Base-by-base conservation (phyloP, 2,888 invertebrate species). In the Melanophora roralis region DNA sequence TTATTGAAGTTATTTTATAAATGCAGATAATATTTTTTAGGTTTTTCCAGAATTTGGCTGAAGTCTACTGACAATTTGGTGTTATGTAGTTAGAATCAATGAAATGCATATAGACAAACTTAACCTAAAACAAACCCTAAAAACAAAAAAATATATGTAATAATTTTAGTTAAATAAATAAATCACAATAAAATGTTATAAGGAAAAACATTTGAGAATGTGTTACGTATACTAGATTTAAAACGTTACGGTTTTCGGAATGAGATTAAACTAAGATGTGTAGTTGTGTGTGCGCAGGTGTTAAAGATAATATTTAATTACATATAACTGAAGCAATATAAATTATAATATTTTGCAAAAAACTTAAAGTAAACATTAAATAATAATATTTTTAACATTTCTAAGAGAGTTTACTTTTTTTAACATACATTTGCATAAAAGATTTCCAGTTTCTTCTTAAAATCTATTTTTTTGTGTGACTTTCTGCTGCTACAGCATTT, bases 161-260 rank as follows among this genome's bases (percentile, higher is more conserved):
- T 6, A 21, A 19, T 40, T 65, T n/a, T 16, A 16, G 53, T 43
- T 45, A 23, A 21, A 16, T 62, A 49, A 14, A 23, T 53, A 47
- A 69, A 76, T 67, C 55, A 68, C 55, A 62, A 68, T 38, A 38
- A 12, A 12, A 38, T 38, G 38, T 38, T 8, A 43, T 21, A 32
- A 51, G 14, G 16, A 64, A 19, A 23, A 40, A 59, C 5, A 59
- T 59, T 65, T 49, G 8, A 60, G 45, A 55, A 68, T 62, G 45
- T 47, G 43, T 32, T 9, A 53, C 32, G 32, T 14, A 16, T 21
- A 36, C 34, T 2, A 62, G 21, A 51, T 6, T 49, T 64, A 11
- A 11, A 14, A 16, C 8, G 32, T 51, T 27, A 27, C 23, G 64
- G 7, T 16, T 65, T 53, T 68, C 55, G 32, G 40, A 34, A 43